Conservation (phyloP, 2,888 invertebrate genomes). For the Morpho deidamia region DNA sequence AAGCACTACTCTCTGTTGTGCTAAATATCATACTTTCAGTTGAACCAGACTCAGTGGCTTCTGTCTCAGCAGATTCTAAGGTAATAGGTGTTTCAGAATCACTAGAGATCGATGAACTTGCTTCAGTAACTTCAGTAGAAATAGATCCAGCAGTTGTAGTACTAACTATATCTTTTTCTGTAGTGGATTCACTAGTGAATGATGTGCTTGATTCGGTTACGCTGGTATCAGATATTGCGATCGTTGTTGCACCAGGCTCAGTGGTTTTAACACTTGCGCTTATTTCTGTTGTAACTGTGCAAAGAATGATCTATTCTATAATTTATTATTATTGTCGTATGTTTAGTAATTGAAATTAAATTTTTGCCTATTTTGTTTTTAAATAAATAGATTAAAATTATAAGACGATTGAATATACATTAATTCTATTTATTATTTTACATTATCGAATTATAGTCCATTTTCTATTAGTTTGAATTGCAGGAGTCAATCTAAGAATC, state of each 20-base stretch:
- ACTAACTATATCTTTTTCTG: not conserved
- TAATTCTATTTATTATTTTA: no score
- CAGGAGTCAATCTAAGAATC: no score
- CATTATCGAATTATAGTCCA: no score
- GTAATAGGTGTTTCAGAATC: not conserved
- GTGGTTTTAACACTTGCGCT: slow-evolving; percentile 14
- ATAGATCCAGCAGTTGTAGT: not conserved
- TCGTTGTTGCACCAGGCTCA: slow-evolving; percentile 7
- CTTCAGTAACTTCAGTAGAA: not conserved
- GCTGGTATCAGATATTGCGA: no score
- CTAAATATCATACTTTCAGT: slow-evolving; percentile 4
- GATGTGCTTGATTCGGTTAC: slow-evolving; percentile 9
- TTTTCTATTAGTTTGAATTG: no score
- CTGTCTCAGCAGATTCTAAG: not conserved
- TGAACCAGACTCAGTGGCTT: not conserved
- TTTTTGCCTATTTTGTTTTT: no score
- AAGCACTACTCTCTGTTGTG: slow-evolving; percentile 17
- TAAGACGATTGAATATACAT: no score
- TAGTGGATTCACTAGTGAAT: slow-evolving; percentile 6
- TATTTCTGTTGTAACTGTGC: slow-evolving; percentile 9
- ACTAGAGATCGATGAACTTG: not conserved
- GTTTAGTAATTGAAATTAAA: no score
- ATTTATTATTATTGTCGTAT: no score
- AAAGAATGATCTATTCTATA: not conserved
- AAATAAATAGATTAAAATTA: no score